These are phyloP conservation scores for Mesocentrotus franciscanus DNA, from an alignment of 53 echinoderm and acorn worm species.

Conservation along the genomic window DNA sequence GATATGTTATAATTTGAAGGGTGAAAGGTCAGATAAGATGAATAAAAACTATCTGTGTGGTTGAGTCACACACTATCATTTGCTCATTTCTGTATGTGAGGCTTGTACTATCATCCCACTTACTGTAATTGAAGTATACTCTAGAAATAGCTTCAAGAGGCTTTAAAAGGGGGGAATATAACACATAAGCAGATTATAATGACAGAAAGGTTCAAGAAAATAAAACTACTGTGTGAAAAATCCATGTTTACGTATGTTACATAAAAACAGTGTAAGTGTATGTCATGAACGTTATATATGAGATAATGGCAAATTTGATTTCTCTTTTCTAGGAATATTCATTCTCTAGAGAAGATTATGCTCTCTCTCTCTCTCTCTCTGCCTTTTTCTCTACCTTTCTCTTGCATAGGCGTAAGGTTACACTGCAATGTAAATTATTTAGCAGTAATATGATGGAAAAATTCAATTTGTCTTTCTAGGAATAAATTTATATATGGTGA, in stretches of 20 bases:
- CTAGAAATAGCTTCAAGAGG: neutral
- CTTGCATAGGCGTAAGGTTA: too few species aligned
- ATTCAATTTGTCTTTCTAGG: too few species aligned
- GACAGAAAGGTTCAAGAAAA: neutral
- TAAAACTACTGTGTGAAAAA: neutral
- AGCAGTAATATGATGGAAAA: too few species aligned
- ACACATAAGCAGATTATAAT: neutral
- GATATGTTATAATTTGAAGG: too few species aligned
- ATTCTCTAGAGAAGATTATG: neutral
- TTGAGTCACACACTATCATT: neutral
- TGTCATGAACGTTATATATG: neutral
- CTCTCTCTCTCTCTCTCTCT: neutral
- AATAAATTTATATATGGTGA: too few species aligned
- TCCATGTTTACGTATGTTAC: neutral
- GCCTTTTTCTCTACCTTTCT: neutral
- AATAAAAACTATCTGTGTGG: neutral
- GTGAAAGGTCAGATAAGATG: too few species aligned
- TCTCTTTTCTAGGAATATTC: neutral
- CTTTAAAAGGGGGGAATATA: neutral
- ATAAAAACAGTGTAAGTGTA: too few species aligned
- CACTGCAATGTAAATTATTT: too few species aligned
- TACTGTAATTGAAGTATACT: constrained; percentile 26
- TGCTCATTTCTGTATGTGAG: neutral
- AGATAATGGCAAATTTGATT: neutral
- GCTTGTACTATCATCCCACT: constrained; percentile 1